Evolutionary conservation across 2,113 vertebrate species (phyloP).

Genomic region (Arizona elegans): DNA sequence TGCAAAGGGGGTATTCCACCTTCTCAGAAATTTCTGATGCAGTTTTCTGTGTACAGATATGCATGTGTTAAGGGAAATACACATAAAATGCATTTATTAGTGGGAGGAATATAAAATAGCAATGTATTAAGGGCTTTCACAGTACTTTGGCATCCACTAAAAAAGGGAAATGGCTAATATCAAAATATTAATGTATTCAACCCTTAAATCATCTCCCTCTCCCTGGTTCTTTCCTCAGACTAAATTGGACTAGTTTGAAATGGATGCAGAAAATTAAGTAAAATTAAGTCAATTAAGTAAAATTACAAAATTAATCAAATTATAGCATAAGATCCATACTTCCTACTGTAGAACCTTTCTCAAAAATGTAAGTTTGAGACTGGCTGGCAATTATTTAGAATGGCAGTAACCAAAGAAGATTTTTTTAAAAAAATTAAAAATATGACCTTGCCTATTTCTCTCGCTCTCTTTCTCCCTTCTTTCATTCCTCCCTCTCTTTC

Average conservation of each 20-base stretch:
- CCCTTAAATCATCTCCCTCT: background rate
- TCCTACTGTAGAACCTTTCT: background rate
- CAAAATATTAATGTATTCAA: background rate
- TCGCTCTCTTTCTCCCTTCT: background rate
- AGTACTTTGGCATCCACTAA: background rate
- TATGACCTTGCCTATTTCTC: background rate
- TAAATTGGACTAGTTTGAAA: background rate
- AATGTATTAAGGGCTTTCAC: background rate
- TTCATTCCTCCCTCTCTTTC: background rate
- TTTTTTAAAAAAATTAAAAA: background rate
- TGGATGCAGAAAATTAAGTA: background rate
- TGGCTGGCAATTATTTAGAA: background rate
- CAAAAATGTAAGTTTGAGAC: background rate
- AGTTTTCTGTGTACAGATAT: background rate
- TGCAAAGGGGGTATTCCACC: background rate
- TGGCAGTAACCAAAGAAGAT: background rate
- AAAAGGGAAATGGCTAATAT: background rate
- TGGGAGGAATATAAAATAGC: background rate
- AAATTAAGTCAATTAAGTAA: background rate
- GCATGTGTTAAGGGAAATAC: background rate
- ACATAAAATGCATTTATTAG: background rate
- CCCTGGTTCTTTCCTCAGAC: background rate
- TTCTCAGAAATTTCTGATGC: background rate
- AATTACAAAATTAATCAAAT: background rate
- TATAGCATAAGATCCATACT: background rate